Evolutionary conservation across 2,888 invertebrate genomes (phyloP), one percentile per base, ranked within the genome.

Genomic region (Drepana falcataria): DNA sequence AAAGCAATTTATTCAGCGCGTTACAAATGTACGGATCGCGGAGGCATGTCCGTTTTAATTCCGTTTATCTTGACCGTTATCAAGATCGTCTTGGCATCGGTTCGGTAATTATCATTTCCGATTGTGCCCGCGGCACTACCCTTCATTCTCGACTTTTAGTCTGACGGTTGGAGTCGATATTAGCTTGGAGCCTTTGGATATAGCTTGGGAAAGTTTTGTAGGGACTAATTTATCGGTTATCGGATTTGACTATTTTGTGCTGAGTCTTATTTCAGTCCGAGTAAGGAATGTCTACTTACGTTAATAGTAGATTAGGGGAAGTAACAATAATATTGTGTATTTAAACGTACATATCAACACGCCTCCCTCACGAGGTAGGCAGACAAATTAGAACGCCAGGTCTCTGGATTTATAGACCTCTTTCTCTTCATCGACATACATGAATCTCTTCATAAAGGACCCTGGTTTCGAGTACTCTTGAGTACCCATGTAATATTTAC

Each of bases 141-240:
- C 3, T 44, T 9, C 6, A 44, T 44, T 51, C 40, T 51, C 34
- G 34, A 40, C 34, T 34, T 34, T 41, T 34, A n/a, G 34, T 21
- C 33, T 1, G 7, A 34, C 9, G 7, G 0, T 40, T 37, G 35
- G 6, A 40, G 51, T 34, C 33, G 40, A 33, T 34, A 51, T 34
- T 40, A 7, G 33, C 33, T 33, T 34, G 41, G n/a, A 9, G 40
- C 3, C 4, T 51, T 9, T 4, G 9, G 34, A 49, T 49, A 49
- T 49, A 49, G 34, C 49, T 37, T 49, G 49, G 49, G 37, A 49
- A n/a, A 33, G 51, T 51, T 40, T 7, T 7, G 51, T 41, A 34
- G 51, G 49, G 40, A 51, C 51, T 40, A 51, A 51, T 51, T 51
- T 40, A 51, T 51, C 5, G 51, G 51, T 51, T 51, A 51, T 51